These are phyloP conservation scores for Aporophyla nigra DNA, from an alignment of 2,888 invertebrate genomes.

Conservation along the genomic window DNA sequence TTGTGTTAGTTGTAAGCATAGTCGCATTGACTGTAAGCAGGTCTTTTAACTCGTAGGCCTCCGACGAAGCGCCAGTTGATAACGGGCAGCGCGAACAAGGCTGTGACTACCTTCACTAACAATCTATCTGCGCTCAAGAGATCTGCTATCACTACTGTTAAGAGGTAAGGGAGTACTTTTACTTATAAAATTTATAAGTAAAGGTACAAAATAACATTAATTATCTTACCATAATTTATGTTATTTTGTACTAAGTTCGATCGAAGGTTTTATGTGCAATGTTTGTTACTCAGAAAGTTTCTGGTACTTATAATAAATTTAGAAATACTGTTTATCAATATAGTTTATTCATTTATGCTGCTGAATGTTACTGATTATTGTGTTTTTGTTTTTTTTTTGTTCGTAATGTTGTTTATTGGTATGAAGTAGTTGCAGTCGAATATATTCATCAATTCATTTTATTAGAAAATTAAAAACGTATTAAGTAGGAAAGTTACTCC, in stretches of 20 bases:
- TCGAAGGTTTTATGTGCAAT: neutral
- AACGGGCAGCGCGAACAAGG: conserved; percentile 85
- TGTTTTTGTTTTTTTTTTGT: neutral
- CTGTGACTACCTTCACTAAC: conserved; percentile 76
- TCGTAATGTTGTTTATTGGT: neutral
- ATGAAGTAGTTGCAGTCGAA: neutral
- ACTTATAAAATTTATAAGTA: neutral
- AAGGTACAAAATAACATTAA: too few relatives aligned
- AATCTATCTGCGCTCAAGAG: conserved; percentile 85
- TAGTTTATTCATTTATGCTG: neutral
- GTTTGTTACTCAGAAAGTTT: neutral
- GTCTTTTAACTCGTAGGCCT: conserved; percentile 74
- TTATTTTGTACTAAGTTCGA: too few relatives aligned
- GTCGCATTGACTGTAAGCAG: conserved; percentile 73
- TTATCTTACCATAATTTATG: too few relatives aligned
- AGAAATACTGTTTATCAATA: neutral
- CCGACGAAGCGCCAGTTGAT: conserved; percentile 84
- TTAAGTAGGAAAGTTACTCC: conserved; percentile 10
- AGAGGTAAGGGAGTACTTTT: conserved; percentile 77
- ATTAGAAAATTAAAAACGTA: neutral
- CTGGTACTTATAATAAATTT: neutral
- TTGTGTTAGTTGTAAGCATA: conserved; percentile 41
- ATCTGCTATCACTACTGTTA: conserved; percentile 85
- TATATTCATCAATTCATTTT: neutral
- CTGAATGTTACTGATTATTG: neutral